phyloP scores from a whole-genome alignment of 2,113 vertebrate species.

The Brachypodius melanocephalos region DNA sequence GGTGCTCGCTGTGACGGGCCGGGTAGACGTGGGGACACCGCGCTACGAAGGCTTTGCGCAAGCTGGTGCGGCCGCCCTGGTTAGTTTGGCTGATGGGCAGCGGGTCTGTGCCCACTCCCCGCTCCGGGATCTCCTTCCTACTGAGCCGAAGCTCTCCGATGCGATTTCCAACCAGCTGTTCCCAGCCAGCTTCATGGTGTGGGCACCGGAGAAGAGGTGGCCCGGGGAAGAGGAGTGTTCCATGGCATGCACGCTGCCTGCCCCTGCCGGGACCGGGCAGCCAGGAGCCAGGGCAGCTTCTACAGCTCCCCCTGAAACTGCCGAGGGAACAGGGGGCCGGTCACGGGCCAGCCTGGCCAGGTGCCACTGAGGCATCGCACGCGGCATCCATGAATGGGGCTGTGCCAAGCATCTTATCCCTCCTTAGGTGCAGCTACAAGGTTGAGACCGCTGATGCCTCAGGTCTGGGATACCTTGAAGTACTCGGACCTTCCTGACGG shows the following conservation, averaged over 20 bases:
- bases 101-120: not conserved
- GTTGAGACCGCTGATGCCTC: not conserved
- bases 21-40: not conserved
- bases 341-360: not conserved
- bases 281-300: fast-evolving
- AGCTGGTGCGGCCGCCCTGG: not conserved
- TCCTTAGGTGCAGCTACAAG: not conserved
- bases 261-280: not conserved
- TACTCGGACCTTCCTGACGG: not conserved
- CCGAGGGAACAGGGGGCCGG: not conserved
- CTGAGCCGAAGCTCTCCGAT: not conserved
- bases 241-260: fast-evolving
- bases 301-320: not conserved
- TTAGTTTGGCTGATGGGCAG: not conserved
- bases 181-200: not conserved
- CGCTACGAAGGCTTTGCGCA: not conserved
- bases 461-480: not conserved
- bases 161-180: not conserved
- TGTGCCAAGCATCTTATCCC: not conserved
- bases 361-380: not conserved
- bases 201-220: not conserved
- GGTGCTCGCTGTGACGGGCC: not conserved
- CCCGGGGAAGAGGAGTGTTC: not conserved
- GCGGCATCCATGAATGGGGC: not conserved
- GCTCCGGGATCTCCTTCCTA: not conserved